Percentiles rank a stretch among this genome's conserved stretches.
These are phyloP conservation scores for Trichopoda pennipes DNA, from an alignment of 2,888 invertebrate species.

Conservation along the genomic window DNA sequence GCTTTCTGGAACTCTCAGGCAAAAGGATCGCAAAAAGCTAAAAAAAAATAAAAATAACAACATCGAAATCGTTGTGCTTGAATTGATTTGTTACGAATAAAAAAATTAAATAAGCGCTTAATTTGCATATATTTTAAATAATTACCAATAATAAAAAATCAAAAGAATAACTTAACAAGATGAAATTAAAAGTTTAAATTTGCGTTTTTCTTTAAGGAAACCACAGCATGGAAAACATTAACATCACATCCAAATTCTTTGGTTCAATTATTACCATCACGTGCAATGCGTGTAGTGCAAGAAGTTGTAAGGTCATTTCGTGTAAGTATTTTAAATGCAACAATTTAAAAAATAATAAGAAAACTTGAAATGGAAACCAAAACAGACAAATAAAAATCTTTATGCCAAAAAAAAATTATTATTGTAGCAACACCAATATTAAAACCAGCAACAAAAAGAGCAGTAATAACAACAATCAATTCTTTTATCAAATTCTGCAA, in stretches of 20 bases:
- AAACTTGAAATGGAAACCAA: constrained; percentile 11
- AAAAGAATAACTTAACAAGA: constrained; percentile 30
- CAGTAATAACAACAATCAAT: not conserved
- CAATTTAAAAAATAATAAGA: constrained; percentile 1
- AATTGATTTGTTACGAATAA: not conserved
- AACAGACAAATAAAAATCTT: not conserved
- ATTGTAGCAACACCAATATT: not conserved
- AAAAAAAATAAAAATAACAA: too few species aligned
- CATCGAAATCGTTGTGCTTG: not conserved
- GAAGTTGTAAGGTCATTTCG: constrained; percentile 80
- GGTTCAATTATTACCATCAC: constrained; percentile 79
- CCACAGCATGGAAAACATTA: constrained; percentile 80
- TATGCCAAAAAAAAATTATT: constrained; percentile 6
- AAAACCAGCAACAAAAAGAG: not conserved
- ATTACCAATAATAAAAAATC: not conserved
- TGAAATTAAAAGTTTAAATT: not conserved
- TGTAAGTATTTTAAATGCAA: constrained; percentile 74
- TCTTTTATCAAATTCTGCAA: constrained; percentile 10
- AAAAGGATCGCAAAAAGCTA: too few species aligned
- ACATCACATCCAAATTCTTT: constrained; percentile 80
- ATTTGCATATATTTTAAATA: not conserved
- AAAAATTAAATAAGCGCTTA: not conserved
- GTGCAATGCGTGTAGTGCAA: constrained; percentile 81
- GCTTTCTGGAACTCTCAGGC: too few species aligned
- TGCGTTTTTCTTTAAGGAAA: constrained; percentile 75